Base-by-base conservation (phyloP, 2,113 vertebrate genomes). In the Scomber japonicus region DNA sequence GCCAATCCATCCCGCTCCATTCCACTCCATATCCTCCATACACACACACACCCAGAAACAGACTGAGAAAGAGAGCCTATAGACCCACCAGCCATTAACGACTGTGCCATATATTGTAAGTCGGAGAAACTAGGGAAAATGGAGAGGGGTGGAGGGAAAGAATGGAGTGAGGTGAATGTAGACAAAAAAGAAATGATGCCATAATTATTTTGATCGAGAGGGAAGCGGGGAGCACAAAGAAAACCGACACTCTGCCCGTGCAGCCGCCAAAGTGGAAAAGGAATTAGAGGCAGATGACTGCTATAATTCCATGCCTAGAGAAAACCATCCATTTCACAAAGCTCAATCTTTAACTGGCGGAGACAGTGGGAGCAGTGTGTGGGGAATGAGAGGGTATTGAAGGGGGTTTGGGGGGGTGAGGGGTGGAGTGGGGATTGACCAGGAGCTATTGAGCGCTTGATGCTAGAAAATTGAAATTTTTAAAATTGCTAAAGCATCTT, bases 211-310 rank as follows among this genome's bases (percentile, higher is more conserved):
- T 87, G 82, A 91, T 85, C 1, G 67, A 88, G 87, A 65, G 60
- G 75, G 65, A 75, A 76, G 64, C 17, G 0, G 80, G 75, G 81
- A 75, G 75, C 80, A 90, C 86, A 90, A 86, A 84, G 83, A 76
- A 86, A 87, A 77, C 35, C 61, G 27, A 69, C 84, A 49, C 75
- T 84, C 62, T 59, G 84, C 75, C 80, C 24, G 46, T 72, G 68
- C 69, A 55, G 76, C 71, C 63, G 40, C 76, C 80, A 86, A 85
- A 90, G 88, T 87, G 83, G 83, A 84, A 83, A 72, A 72, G 75
- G 85, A 92, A 91, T 91, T 90, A 89, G 83, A 84, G 45, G 85
- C 72, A 89, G 86, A 90, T 92, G 85, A 89, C 74, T 85, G 88
- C 91, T 79, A 82, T 92, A 86, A 89, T 90, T 92, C 86, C 55